Evolutionary conservation across 2,113 vertebrate genomes (phyloP).

Genomic region (Oxygymnocypris stewartii): DNA sequence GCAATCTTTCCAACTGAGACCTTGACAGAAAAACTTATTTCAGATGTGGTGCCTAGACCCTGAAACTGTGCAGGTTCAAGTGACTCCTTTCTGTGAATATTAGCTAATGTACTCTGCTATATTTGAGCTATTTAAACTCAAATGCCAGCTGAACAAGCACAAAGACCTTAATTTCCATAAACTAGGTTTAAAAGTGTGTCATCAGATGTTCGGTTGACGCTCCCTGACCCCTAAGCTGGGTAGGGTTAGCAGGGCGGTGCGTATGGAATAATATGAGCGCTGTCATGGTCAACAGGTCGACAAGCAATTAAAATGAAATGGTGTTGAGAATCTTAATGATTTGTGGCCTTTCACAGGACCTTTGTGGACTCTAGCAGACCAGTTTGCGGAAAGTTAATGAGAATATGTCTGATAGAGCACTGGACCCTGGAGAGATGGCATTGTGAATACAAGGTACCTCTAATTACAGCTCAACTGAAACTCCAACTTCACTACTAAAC

Average conservation of each 20-base stretch:
- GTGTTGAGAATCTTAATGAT: neutral
- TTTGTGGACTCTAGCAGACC: neutral
- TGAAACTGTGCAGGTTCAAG: slow-evolving; percentile 75
- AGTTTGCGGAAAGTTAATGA: slow-evolving; percentile 38
- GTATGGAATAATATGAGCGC: neutral
- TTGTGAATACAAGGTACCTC: neutral
- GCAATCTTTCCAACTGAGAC: slow-evolving; percentile 64
- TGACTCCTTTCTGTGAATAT: slow-evolving; percentile 68
- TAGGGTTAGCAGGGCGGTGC: neutral
- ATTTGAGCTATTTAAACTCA: neutral
- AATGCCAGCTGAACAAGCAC: neutral
- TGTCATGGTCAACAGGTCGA: slow-evolving; percentile 8
- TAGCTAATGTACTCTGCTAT: neutral
- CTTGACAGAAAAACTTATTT: slow-evolving; percentile 73
- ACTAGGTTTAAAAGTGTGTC: neutral
- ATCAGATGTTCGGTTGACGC: neutral
- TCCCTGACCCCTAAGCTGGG: slow-evolving; percentile 51
- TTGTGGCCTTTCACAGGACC: slow-evolving; percentile 15
- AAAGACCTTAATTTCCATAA: neutral
- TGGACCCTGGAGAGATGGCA: slow-evolving; percentile 21
- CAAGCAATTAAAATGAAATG: slow-evolving; percentile 27
- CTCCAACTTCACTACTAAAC: neutral
- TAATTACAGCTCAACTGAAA: slow-evolving; percentile 32
- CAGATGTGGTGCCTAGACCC: slow-evolving; percentile 63
- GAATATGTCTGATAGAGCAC: neutral